These are phyloP conservation scores for Erethizon dorsatum DNA, from an alignment of 2,797 vertebrate genomes.

Conservation along the genomic window DNA sequence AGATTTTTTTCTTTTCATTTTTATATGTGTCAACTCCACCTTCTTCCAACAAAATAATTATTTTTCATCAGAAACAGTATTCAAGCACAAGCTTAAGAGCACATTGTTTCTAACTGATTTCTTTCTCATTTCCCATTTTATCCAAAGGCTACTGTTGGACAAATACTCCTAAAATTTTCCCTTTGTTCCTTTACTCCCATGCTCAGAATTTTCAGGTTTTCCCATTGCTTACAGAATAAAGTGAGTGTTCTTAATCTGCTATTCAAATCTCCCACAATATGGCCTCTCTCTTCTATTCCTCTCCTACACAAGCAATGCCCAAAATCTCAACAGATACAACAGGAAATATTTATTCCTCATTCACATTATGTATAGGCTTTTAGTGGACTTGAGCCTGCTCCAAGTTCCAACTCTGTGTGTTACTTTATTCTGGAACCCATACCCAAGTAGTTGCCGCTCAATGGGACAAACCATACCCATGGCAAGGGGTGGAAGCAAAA, in stretches of 20 bases:
- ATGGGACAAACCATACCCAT: no score
- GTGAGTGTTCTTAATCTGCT: neutral
- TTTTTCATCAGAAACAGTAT: slow-evolving; percentile 21
- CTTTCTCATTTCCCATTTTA: neutral
- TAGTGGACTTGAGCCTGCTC: no score
- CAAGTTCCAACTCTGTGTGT: neutral
- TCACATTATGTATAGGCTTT: neutral
- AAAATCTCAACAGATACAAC: neutral
- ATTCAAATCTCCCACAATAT: neutral
- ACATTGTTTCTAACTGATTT: neutral
- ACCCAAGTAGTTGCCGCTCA: neutral
- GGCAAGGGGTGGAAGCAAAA: neutral
- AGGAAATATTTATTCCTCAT: neutral
- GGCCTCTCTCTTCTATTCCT: neutral
- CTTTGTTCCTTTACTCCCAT: neutral
- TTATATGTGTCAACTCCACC: neutral
- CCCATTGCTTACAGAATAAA: neutral
- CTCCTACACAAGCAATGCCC: neutral
- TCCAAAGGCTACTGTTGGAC: neutral
- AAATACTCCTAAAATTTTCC: neutral
- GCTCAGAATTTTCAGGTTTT: neutral
- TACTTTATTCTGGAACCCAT: neutral
- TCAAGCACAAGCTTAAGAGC: neutral
- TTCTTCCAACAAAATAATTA: slow-evolving; percentile 6
- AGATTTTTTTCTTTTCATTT: neutral